phyloP scores from a whole-genome alignment of 2,797 vertebrate species.

The Jordanella pulchra region DNA sequence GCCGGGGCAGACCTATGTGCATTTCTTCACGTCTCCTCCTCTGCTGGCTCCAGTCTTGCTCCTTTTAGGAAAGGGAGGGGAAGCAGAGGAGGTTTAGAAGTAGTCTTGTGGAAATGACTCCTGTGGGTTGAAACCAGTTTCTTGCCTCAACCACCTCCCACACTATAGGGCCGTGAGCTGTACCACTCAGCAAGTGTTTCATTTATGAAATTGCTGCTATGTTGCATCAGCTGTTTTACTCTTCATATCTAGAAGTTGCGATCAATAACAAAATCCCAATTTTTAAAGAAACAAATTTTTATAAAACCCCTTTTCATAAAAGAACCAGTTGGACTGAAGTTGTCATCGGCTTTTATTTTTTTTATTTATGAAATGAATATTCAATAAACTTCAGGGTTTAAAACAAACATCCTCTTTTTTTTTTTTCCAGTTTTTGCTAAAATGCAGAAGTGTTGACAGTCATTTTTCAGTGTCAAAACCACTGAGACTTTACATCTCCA shows the following conservation, averaged over 20 bases:
- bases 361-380: neutral
- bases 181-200: slow-evolving; percentile 7
- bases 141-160: slow-evolving; percentile 15
- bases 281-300: slow-evolving; percentile 3
- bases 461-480: neutral
- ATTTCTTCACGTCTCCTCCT: slow-evolving; percentile 71
- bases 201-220: slow-evolving; percentile 18
- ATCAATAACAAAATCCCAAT: neutral
- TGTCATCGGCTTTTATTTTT: neutral
- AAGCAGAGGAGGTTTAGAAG: slow-evolving; percentile 15
- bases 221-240: slow-evolving; percentile 43
- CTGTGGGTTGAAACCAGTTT: slow-evolving; percentile 21
- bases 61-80: slow-evolving; percentile 5
- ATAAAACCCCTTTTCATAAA: accelerated
- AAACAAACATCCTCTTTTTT: neutral
- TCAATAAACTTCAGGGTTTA: neutral
- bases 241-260: neutral
- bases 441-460: slow-evolving; percentile 2
- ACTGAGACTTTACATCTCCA: neutral
- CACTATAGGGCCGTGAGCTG: neutral
- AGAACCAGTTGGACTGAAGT: too few species aligned
- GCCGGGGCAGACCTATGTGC: slow-evolving; percentile 62
- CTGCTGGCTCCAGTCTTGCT: slow-evolving; percentile 12
- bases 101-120: slow-evolving; percentile 30
- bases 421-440: neutral